These are phyloP conservation scores for Auanema freiburgensis DNA, from an alignment of 2,888 invertebrate genomes.

Conservation along the genomic window DNA sequence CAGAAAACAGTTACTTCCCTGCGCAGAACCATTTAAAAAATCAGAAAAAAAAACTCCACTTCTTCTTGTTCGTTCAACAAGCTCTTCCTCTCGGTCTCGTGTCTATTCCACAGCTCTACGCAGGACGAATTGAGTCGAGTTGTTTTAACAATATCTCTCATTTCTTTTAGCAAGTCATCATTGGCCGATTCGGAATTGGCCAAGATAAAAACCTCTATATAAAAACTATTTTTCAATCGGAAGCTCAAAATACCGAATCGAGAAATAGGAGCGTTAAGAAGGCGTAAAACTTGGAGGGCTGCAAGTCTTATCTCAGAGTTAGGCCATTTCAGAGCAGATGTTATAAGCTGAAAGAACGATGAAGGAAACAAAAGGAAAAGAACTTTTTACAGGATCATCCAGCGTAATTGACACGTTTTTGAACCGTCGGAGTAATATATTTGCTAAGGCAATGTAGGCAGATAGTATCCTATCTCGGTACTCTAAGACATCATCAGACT, in stretches of 20 bases:
- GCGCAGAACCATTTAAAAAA: too few species aligned
- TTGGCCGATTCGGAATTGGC: neutral
- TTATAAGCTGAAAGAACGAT: neutral
- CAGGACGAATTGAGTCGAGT: too few species aligned
- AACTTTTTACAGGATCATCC: neutral
- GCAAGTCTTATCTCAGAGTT: constrained; percentile 7
- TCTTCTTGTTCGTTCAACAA: too few species aligned
- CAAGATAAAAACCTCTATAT: neutral
- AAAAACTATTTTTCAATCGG: neutral
- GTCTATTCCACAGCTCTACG: too few species aligned
- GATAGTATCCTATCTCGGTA: constrained; percentile 8
- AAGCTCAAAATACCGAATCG: neutral
- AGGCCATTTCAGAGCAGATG: constrained; percentile 11
- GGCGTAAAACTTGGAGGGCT: constrained; percentile 4
- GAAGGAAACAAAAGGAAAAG: neutral
- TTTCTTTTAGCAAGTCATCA: neutral
- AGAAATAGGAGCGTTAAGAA: neutral
- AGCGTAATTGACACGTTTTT: neutral
- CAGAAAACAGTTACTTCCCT: too few species aligned
- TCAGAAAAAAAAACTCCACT: too few species aligned
- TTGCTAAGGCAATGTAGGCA: constrained; percentile 8
- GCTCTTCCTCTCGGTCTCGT: too few species aligned
- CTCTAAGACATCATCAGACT: constrained; percentile 15
- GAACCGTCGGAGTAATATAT: neutral
- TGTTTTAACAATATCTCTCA: too few species aligned